Base-by-base conservation (phyloP, 2,888 invertebrate genomes). In the Drosophila mimica region DNA sequence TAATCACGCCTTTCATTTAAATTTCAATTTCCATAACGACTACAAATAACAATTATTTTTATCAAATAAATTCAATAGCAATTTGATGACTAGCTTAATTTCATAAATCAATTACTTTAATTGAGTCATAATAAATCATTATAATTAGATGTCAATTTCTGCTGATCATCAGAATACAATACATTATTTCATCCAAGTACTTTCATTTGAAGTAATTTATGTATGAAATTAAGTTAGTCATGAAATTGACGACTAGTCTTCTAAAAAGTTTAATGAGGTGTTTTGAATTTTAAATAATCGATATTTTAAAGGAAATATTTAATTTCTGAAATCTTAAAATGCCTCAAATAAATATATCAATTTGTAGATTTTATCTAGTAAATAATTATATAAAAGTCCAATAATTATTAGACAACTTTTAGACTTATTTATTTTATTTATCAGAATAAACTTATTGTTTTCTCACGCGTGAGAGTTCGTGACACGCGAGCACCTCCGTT, bases 401-500 rank as follows among this genome's bases (percentile, higher is more conserved):
- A 5, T 6, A 43, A 20, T 40, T 40, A 38, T 38, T 17, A 20
- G 43, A 43, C 6, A 20, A 43, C 20, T 43, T 43, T 13, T 43
- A 13, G 43, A 6, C 20, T 43, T 43, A 43, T 6, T 1, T 13
- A 13, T 3, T 3, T 3, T 7, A 7, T 13, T 6, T 20, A 4
- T 20, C 13, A 20, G 5, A 20, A n/a, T 43, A 20, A 40, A n/a
- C 40, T n/a, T 11, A 20, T 43, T 13, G 13, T 7, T 20, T 20
- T 13, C 13, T 43, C 15, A 31, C 20, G 34, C 30, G n/a, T 40
- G 34, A 11, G 8, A 25, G 0, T 36, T 66, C 66, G 74, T 66
- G 51, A 61, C 69, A 74, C 74, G 60, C 58, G n/a, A 48, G 43
- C 48, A 77, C 7, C 60, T 70, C 17, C 30, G 17, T 30, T 33